Base-by-base conservation (phyloP, 2,888 invertebrate species). In the Danaus chrysippus region DNA sequence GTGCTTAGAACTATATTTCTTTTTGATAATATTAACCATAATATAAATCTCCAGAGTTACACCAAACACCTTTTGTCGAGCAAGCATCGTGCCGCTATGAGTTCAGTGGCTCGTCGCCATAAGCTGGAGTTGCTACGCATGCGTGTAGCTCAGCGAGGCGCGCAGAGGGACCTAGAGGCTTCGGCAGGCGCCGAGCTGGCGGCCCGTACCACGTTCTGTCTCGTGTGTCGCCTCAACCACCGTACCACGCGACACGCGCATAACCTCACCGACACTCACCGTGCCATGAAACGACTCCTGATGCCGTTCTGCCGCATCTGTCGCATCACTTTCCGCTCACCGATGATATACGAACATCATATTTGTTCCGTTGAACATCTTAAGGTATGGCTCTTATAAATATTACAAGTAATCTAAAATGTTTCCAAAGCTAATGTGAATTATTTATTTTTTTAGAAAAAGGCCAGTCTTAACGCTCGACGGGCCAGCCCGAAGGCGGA, bases 311-410 rank as follows among this genome's bases (percentile, higher is more conserved):
- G 96, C 76, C 94, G 94, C 73, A 92, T 94, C 56, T 97, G 96
- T 80, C 93, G 94, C 64, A 86, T 95, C 72, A 93, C 94, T 46
- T 96, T 96, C 86, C 94, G 95, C 73, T 95, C 96, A 69, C 96
- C 96, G 12, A 96, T 96, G 95, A 92, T 95, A 13, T 96, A 95
- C 80, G 96, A 97, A 78, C 95, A 94, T 67, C 97, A 97, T 83
- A 93, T 96, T 69, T 95, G 96, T 78, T 95, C 96, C 0, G 85
- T 96, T 69, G 95, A 95, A 64, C 96, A 96, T 75, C 93, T 96
- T 41, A 94, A 94, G 93, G 96, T 96, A 58, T n/a, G 46, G 9
- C 12, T 9, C 6, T 11, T 46, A 13, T n/a, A 46, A 2, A 10
- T 11, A 46, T 5, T 34, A 34, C 23, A 46, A n/a, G 13, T 46